Conservation (phyloP, 37 sponge, comb jelly and placozoan genomes). For the Hormiphora californensis region DNA sequence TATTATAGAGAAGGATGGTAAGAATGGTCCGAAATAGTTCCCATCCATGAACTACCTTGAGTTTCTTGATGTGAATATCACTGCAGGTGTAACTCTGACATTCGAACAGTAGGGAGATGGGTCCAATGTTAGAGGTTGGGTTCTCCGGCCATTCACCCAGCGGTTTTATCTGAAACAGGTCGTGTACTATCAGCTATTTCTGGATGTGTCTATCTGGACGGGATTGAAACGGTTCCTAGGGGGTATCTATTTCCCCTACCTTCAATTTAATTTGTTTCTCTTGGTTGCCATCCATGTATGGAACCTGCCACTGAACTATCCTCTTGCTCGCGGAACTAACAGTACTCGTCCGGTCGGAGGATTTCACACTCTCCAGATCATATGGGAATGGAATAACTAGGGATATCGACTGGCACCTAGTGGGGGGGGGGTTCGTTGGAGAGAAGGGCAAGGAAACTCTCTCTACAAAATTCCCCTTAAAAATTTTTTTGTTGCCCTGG, state of each 20-base stretch:
- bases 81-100: constrained; percentile 43
- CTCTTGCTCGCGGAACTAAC: neutral
- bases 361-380: neutral
- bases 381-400: constrained; percentile 42
- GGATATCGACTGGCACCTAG: neutral
- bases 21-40: too few species aligned
- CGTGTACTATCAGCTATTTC: neutral
- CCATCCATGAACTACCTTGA: too few species aligned
- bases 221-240: too few species aligned
- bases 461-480: too few species aligned
- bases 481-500: too few species aligned
- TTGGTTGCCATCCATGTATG: neutral
- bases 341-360: neutral
- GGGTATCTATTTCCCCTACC: too few species aligned
- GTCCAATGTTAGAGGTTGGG: constrained; percentile 15
- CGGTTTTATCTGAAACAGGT: neutral
- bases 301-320: constrained; percentile 3
- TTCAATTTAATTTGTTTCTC: constrained; percentile 20
- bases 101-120: constrained; percentile 4
- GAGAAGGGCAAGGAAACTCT: neutral
- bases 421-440: too few species aligned
- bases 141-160: constrained; percentile 9
- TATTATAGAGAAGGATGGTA: too few species aligned
- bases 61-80: neutral
- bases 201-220: neutral